phyloP scores from a whole-genome alignment of 2,797 vertebrate genomes.

The Bradypus variegatus region DNA sequence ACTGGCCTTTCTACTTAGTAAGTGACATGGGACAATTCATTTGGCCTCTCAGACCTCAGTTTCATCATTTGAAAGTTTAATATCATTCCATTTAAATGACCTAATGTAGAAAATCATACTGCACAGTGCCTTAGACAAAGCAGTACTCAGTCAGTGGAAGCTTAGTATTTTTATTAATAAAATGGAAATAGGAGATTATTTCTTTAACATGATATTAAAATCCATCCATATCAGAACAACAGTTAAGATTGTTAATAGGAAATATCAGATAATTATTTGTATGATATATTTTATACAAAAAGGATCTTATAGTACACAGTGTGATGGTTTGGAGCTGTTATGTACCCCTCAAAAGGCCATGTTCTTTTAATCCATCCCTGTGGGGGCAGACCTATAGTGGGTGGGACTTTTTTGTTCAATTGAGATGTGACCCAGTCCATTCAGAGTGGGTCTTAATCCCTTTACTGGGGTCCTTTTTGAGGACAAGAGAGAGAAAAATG shows the following conservation, averaged over 20 bases:
- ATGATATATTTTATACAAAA: not conserved
- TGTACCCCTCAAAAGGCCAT: no score
- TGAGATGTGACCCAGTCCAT: no score
- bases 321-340: no score
- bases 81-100: not conserved
- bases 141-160: not conserved
- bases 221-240: not conserved
- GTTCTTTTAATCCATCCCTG: no score
- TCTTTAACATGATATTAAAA: slow-evolving; percentile 14
- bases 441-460: no score
- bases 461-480: no score
- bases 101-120: not conserved
- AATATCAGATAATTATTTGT: not conserved
- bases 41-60: not conserved
- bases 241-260: not conserved
- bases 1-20: not conserved
- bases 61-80: not conserved
- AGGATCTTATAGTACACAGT: not conserved
- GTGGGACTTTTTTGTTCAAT: no score
- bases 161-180: slow-evolving; percentile 10
- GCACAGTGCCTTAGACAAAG: not conserved
- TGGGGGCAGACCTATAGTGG: no score
- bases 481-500: no score
- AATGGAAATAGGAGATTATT: not conserved
- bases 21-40: not conserved